Evolutionary conservation across 2,113 vertebrate species (phyloP), one percentile per base, ranked within the genome.

Genomic region (Tachysurus fulvidraco): DNA sequence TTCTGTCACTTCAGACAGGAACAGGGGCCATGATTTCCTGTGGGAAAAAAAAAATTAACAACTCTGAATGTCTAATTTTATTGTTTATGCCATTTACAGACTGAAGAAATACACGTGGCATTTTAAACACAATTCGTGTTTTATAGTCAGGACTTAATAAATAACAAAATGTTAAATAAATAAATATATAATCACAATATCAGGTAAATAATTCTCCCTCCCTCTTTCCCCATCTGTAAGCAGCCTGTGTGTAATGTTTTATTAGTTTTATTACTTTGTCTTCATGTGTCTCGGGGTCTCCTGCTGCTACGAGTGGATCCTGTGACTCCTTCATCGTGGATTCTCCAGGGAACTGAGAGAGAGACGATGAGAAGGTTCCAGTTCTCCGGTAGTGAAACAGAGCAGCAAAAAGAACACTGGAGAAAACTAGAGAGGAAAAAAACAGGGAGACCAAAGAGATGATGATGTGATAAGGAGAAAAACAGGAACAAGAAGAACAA

Each of bases 261-360:
- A 41, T 36, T 36, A 19, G 67, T 8, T 13, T 16, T 46, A 6
- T 36, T 83, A 88, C 88, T 80, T 76, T 83, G 30, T 60, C 41
- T 2, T 81, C 6, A 12, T 60, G 86, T 44, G 17, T 5, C 19
- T 36, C 14, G 14, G 78, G 36, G 65, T 44, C 54, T 50, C 46
- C 73, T 5, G 71, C 14, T 13, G 81, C 19, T 80, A 90, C 71
- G 60, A 96, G 94, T 4, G 92, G 93, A 62, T 95, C 93, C 88
- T 91, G 94, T 77, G 95, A 96, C 81, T 95, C 95, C 80, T 94
- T 94, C 50, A 94, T 88, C 1, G 85, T 88, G 82, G 92, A 52
- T 59, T 89, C 91, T 85, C 90, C 92, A 44, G 80, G 17, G n/a
- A 19, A 52, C 44, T 0, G 60, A 85, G 83, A 91, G 79, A 77